A percentile compares a stretch with the other conserved stretches of the same genome.
Evolutionary conservation across 2,888 invertebrate genomes (phyloP).

Genomic region (Ametastegia equiseti): DNA sequence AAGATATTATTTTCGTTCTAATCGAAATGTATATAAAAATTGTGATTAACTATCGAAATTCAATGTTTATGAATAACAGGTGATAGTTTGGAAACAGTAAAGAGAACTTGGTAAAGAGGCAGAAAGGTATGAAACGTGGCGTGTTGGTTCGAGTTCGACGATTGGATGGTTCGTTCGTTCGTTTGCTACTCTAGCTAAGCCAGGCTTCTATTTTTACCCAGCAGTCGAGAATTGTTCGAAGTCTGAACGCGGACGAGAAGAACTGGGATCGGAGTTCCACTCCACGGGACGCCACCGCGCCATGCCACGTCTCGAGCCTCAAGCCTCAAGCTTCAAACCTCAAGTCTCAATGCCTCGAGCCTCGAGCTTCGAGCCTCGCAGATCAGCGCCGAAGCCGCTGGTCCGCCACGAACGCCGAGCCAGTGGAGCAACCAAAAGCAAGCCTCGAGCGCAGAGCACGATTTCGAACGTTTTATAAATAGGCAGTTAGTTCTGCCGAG

Average conservation of each 20-base stretch:
- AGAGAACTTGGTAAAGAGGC: background rate
- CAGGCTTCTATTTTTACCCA: conserved; percentile 74
- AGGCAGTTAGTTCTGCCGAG: conserved; percentile 26
- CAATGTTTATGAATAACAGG: background rate
- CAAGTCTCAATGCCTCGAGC: background rate
- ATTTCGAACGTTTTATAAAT: conserved; percentile 41
- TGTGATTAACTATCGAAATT: background rate
- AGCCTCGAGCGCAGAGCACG: background rate
- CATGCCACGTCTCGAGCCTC: background rate
- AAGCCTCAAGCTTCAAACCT: background rate
- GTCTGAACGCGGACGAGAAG: conserved; percentile 59
- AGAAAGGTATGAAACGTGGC: background rate
- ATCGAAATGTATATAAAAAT: too few species aligned
- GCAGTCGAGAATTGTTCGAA: conserved; percentile 71
- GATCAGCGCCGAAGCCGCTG: background rate
- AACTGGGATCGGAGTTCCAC: conserved; percentile 19
- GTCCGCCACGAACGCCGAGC: background rate
- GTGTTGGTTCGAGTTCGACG: background rate
- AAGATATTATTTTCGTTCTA: too few species aligned
- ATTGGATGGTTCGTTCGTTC: conserved; percentile 7
- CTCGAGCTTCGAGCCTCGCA: background rate
- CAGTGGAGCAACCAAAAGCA: background rate
- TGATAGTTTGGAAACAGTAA: background rate
- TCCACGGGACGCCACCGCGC: conserved; percentile 3
- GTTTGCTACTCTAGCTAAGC: conserved; percentile 49